Evolutionary conservation across 2,888 invertebrate genomes (phyloP), one percentile per base, ranked within the genome.

Genomic region (Drosophila siamana): DNA sequence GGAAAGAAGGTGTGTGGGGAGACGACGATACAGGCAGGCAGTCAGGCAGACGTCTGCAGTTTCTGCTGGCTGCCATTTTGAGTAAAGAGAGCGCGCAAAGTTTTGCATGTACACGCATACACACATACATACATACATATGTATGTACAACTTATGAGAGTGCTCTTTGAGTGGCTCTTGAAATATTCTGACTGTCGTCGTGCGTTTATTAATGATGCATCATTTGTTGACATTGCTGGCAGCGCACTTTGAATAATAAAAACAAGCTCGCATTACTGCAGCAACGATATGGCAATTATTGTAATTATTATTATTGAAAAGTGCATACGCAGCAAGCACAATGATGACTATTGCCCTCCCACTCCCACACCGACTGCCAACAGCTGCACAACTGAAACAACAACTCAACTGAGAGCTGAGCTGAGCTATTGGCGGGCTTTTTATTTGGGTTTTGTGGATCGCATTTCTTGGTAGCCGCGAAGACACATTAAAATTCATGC

Each of bases 401-500:
- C 65, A 79, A 68, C 51, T 28, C 47, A 59, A 38, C 24, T 38
- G 41, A 16, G 19, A 59, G 33, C 24, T 38, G 41, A 16, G 19
- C 30, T 11, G 11, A 38, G 13, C 36, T 38, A 43, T 55, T 70
- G 60, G 30, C 47, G 19, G 33, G 28, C 43, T 43, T 46, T 36
- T 40, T 64, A 5, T 41, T 52, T 46, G 9, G 51, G 26, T 19
- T 33, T 46, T 47, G 40, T 46, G 52, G 54, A 70, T 70, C 55
- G 40, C 16, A 60, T 74, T 82, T 82, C 83, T 67, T 63, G 69
- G 83, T 83, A 76, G 76, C 44, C 55, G 52, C 19, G 19, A 19
- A 19, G 19, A 33, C 30, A 73, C 74, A 83, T 78, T 83, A 83
- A 80, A 83, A 86, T 78, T 86, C 82, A 75, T 64, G 56, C 74